Base-by-base conservation (phyloP, 1,140 invertebrate genomes). In the Cydia pomonella region DNA sequence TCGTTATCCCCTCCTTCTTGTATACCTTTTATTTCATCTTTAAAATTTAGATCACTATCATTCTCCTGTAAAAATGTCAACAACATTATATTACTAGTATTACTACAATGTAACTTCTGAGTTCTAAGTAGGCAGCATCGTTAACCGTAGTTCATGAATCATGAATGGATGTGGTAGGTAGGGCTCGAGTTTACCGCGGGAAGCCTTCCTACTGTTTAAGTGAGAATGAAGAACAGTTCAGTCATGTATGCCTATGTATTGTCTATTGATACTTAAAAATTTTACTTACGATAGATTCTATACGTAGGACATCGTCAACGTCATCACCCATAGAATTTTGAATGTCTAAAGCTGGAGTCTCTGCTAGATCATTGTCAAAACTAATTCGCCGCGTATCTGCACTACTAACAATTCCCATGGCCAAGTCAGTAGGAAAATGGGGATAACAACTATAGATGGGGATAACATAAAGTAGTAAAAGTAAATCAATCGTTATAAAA, bases 321-420 rank as follows among this genome's bases (percentile, higher is more conserved):
- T 38, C 29, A 66, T 85, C 81, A 78, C 84, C 75, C 12, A 87
- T 80, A 7, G 85, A 79, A 78, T 89, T 87, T 76, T 82, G 83
- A 23, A 90, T 75, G 41, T 74, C 25, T 72, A 92, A 73, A 44
- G 81, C 78, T 29, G 88, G 77, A 74, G 76, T 85, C 44, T 89
- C 59, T 63, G 81, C 78, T 77, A 90, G 84, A 10, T 80, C 90
- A 76, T 92, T 92, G 79, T 91, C 83, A 83, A 92, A 89, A 85
- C 89, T 92, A 23, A 92, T 87, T 27, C 89, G 82, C 76, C 90
- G 83, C 13, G 89, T 89, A 77, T 91, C 85, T 81, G 79, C 88
- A 76, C 85, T 88, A 53, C 76, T 73, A 72, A 85, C 73, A 73
- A 77, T 85, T 64, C 90, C 90, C 90, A 92, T 92, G 21, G 53